Evolutionary conservation across 2,888 invertebrate species (phyloP), one percentile per base, ranked within the genome.

Genomic region (Ceratothoa steindachneri): DNA sequence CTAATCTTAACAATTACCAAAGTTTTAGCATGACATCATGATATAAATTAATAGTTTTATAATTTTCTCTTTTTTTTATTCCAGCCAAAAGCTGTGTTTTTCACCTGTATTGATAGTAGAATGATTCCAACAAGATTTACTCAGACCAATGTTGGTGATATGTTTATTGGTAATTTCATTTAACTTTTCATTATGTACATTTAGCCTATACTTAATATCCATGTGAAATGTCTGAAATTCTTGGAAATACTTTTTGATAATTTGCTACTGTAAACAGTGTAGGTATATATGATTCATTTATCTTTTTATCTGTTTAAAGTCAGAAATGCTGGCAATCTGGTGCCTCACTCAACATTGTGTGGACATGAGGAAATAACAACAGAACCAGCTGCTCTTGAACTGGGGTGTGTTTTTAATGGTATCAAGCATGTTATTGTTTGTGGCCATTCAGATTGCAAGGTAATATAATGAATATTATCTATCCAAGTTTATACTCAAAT

Each of bases 51-150:
- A n/a, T n/a, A n/a, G n/a, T n/a, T n/a, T n/a, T 41, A 9, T 41
- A 41, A 41, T 15, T 15, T 41, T 41, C 12, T n/a, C 28, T 68
- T 30, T 27, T 64, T 7, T 19, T 71, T 64, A 51, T 28, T 31
- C 7, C 5, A 97, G 94, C 97, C 97, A 22, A 93, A 94, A 88
- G 95, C 96, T 80, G 91, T 97, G 78, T 94, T 97, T 87, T 96
- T 97, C 86, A 95, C 96, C 60, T 98, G 97, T 85, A 97, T 98
- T 91, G 97, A 98, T 88, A 95, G 95, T 85, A 88, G 98, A 86
- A 94, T 98, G 92, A 91, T 97, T 82, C 96, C 97, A 28, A 95
- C 97, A 75, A 88, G 95, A 84, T 95, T 97, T 85, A 95, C 95
- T 72, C 93, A 95, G 87, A 94, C 94, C 72, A 91, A 94, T 85